These are phyloP conservation scores for Taphrorychus bicolor DNA, from an alignment of 2,888 invertebrate genomes.

Conservation along the genomic window DNA sequence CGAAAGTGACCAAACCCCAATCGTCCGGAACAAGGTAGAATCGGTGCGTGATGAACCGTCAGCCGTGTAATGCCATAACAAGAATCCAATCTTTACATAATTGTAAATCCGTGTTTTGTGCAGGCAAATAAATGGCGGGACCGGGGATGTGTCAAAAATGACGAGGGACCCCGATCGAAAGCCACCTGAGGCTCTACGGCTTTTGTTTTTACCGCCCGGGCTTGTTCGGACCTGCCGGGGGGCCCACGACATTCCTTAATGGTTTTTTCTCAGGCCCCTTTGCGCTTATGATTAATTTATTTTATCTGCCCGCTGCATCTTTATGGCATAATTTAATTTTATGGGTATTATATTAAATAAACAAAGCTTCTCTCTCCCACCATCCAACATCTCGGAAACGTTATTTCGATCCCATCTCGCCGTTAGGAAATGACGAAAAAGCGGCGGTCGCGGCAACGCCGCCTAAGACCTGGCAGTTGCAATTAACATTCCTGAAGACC, in stretches of 20 bases:
- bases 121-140: constrained; percentile 53
- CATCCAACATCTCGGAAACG: too few species aligned
- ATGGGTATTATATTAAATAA: constrained; percentile 41
- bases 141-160: constrained; percentile 51
- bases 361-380: constrained; percentile 24
- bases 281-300: constrained; percentile 39
- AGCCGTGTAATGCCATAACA: neutral
- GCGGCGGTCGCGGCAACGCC: constrained; percentile 20
- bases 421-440: constrained; percentile 10
- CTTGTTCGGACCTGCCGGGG: constrained; percentile 52
- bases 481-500: constrained; percentile 59
- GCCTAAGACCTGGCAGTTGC: constrained; percentile 46
- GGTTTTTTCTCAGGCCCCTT: constrained; percentile 39
- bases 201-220: constrained; percentile 54
- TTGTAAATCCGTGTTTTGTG: constrained; percentile 53
- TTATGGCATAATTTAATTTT: constrained; percentile 42
- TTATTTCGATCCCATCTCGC: neutral
- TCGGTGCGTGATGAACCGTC: neutral
- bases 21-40: too few species aligned
- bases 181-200: constrained; percentile 51
- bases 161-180: constrained; percentile 54
- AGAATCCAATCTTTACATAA: constrained; percentile 38
- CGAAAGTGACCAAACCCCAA: neutral
- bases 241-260: constrained; percentile 45
- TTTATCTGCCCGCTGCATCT: constrained; percentile 40